phyloP scores from a whole-genome alignment of 1,140 invertebrate genomes.

The Habropoda laboriosa region DNA sequence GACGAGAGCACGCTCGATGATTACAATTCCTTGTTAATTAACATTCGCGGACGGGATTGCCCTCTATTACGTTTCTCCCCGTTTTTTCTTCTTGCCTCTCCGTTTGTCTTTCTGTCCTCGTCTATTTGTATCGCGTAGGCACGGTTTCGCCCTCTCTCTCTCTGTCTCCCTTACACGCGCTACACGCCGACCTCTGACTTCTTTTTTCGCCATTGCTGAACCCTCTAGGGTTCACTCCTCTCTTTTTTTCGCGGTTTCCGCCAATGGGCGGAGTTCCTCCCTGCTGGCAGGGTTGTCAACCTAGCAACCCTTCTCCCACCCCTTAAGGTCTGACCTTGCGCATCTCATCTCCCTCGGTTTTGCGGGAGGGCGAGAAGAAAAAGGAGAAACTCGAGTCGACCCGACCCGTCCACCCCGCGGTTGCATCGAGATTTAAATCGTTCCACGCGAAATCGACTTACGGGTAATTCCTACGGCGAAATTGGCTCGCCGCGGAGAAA shows the following conservation, averaged over 20 bases:
- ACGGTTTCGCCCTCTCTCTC: constrained; percentile 8
- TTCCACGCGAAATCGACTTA: constrained; percentile 59
- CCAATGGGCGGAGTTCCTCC: constrained; percentile 73
- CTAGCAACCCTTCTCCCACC: constrained; percentile 73
- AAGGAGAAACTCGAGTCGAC: constrained; percentile 47
- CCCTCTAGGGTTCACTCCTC: constrained; percentile 59
- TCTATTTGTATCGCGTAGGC: background rate
- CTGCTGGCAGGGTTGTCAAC: constrained; percentile 69
- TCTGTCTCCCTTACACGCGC: constrained; percentile 31
- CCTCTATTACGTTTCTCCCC: constrained; percentile 42
- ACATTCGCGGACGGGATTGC: constrained; percentile 59
- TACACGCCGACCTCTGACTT: constrained; percentile 44
- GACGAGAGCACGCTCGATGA: constrained; percentile 42
- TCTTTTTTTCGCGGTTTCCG: constrained; percentile 66
- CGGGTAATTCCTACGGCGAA: constrained; percentile 30
- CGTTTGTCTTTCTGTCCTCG: constrained; percentile 10
- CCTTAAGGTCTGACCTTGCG: constrained; percentile 70
- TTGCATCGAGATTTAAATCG: constrained; percentile 63
- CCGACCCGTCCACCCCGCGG: constrained; percentile 47
- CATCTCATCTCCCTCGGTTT: constrained; percentile 62
- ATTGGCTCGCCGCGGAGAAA: constrained; percentile 21
- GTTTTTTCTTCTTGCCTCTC: background rate
- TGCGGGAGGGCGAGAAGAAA: constrained; percentile 50
- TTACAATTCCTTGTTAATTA: constrained; percentile 72
- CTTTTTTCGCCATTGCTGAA: constrained; percentile 70